A percentile compares a stretch with the other conserved stretches of the same genome.
Evolutionary conservation across 2,113 vertebrate species (phyloP).

Genomic region (Corythaixoides concolor): DNA sequence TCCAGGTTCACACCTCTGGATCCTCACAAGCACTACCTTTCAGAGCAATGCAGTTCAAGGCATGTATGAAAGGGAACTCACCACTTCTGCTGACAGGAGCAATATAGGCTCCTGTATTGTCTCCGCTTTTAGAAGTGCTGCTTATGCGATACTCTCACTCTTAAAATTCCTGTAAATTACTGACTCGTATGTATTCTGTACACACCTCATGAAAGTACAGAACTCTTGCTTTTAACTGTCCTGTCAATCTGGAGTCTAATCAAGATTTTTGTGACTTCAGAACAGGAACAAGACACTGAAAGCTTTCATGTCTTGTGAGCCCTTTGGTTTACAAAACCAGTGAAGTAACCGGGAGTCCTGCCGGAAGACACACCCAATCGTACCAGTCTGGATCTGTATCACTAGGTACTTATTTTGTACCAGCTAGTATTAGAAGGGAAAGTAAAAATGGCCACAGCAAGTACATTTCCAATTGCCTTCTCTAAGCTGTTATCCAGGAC

Average conservation of each 20-base stretch:
- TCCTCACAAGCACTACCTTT: background rate
- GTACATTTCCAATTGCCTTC: background rate
- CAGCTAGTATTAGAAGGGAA: background rate
- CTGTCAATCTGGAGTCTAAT: background rate
- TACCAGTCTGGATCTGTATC: background rate
- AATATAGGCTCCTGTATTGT: background rate
- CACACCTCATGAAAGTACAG: background rate
- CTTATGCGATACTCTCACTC: background rate
- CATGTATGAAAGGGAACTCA: background rate
- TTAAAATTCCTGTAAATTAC: background rate
- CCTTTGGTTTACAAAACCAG: background rate
- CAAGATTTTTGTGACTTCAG: background rate
- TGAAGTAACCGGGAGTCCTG: background rate
- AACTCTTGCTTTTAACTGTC: background rate
- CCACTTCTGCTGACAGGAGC: background rate
- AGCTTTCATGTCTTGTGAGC: background rate
- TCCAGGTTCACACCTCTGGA: background rate
- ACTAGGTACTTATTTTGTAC: background rate
- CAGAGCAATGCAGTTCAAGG: background rate
- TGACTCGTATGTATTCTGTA: background rate
- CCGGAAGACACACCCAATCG: accelerated
- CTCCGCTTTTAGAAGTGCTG: background rate
- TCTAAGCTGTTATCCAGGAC: background rate
- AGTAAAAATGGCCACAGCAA: background rate
- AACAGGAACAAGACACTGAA: background rate